phyloP scores from a whole-genome alignment of 2,888 invertebrate species.

The Phrixothrix hirtus region DNA sequence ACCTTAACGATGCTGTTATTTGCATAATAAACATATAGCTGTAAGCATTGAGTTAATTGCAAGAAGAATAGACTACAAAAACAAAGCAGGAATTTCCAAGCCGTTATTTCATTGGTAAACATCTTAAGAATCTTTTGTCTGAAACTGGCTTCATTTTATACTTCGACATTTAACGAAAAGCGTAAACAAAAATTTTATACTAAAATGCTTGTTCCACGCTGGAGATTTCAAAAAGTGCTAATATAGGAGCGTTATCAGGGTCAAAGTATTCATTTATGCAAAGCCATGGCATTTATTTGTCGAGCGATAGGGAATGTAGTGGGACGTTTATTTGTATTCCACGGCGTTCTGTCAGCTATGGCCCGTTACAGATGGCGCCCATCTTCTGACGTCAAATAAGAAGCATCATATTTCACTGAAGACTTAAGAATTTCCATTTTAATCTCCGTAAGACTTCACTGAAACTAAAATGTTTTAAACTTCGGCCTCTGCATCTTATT shows the following conservation, averaged over 20 bases:
- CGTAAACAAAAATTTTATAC: slow-evolving; percentile 17
- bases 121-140: slow-evolving; percentile 16
- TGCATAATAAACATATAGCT: slow-evolving; percentile 38
- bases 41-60: slow-evolving; percentile 38
- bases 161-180: slow-evolving; percentile 13
- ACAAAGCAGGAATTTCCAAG: slow-evolving; percentile 23
- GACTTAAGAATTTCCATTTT: slow-evolving; percentile 50
- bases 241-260: slow-evolving; percentile 22
- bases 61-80: slow-evolving; percentile 33
- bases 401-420: slow-evolving; percentile 49
- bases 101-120: slow-evolving; percentile 21
- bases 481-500: slow-evolving; percentile 35
- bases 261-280: slow-evolving; percentile 35
- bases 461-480: slow-evolving; percentile 40
- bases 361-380: slow-evolving; percentile 36
- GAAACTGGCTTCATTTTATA: slow-evolving; percentile 11
- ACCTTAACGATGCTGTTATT: slow-evolving; percentile 35
- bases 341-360: slow-evolving; percentile 32
- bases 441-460: slow-evolving; percentile 38
- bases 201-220: slow-evolving; percentile 12
- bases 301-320: slow-evolving; percentile 29
- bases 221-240: slow-evolving; percentile 28
- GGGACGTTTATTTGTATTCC: slow-evolving; percentile 35
- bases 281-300: slow-evolving; percentile 33
- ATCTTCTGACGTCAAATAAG: slow-evolving; percentile 43